Percentiles rank a stretch among this genome's conserved stretches.
phyloP scores from a whole-genome alignment of 2,113 vertebrate genomes.

The Dipodomys spectabilis region DNA sequence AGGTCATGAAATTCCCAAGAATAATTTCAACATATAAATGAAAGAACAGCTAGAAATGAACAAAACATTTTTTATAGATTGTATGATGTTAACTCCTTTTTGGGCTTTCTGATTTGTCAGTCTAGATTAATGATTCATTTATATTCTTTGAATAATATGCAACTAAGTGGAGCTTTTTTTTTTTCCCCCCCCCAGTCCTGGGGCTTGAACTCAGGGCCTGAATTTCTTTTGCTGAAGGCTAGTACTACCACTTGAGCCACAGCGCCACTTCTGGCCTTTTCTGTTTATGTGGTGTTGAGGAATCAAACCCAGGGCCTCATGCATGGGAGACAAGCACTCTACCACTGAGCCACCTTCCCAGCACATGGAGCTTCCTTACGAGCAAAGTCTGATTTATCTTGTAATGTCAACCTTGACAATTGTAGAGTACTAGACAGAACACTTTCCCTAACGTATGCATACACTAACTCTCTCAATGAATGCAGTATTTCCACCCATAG shows the following conservation, averaged over 20 bases:
- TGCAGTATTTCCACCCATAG: background rate
- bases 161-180: background rate
- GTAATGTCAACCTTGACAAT: background rate
- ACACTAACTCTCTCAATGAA: background rate
- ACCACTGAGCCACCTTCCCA: too few relatives aligned
- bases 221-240: too few relatives aligned
- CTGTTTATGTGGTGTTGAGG: too few relatives aligned
- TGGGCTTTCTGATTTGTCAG: background rate
- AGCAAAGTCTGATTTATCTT: constrained; percentile 28
- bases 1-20: background rate
- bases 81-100: background rate
- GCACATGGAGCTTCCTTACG: background rate
- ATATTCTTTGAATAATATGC: background rate
- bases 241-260: too few relatives aligned
- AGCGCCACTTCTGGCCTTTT: too few relatives aligned
- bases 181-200: too few relatives aligned
- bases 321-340: too few relatives aligned
- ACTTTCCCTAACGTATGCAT: background rate
- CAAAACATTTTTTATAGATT: background rate
- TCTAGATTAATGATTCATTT: background rate
- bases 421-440: constrained; percentile 7
- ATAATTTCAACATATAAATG: background rate
- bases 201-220: too few relatives aligned
- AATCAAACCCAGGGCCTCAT: too few relatives aligned
- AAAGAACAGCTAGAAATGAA: constrained; percentile 8